Evolutionary conservation across 37 sponge, comb jelly and placozoan genomes (phyloP), one percentile per base, ranked within the genome.

Genomic region (Theonella swinhoei): DNA sequence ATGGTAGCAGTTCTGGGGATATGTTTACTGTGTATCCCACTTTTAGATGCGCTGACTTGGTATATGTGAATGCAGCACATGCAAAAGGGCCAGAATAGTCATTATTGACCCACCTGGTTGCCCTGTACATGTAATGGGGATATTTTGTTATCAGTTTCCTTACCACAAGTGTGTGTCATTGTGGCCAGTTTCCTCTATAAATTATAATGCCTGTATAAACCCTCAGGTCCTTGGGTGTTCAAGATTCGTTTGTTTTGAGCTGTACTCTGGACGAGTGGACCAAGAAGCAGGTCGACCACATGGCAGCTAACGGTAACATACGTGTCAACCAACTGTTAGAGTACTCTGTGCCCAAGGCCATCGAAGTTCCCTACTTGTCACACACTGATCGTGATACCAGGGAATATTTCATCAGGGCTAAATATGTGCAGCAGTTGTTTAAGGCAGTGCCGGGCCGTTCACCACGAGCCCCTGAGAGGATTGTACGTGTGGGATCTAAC

Each of bases 191-290:
- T n/a, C n/a, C n/a, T n/a, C n/a, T n/a, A n/a, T n/a, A n/a, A n/a
- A n/a, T n/a, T n/a, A n/a, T n/a, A n/a, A n/a, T n/a, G n/a, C n/a
- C n/a, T n/a, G n/a, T n/a, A n/a, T n/a, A n/a, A 0, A 34, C 23
- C 0, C 39, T 19, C 43, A 86, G 87, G 28, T 86, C 87, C 22
- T 80, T 95, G 1, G 95, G 95, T 14, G 89, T 91, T 8, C 76
- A 95, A 17, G 74, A 89, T 38, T 95, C 95, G 4, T 95, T 95
- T 62, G 84, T 95, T 29, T 61, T 91, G 54, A 91, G 92, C 47
- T 77, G 85, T 3, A 76, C 74, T 2, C 80, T 90, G 62, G 95
- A 95, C 69, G 70, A 83, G 8, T 95, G 92, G 92, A 81, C 89
- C 0, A 40, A 83, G 23, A 75, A 85, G 30, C 91, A 95, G 59